These are phyloP conservation scores for Colletes collaris DNA, from an alignment of 2,888 invertebrate species.

Conservation along the genomic window DNA sequence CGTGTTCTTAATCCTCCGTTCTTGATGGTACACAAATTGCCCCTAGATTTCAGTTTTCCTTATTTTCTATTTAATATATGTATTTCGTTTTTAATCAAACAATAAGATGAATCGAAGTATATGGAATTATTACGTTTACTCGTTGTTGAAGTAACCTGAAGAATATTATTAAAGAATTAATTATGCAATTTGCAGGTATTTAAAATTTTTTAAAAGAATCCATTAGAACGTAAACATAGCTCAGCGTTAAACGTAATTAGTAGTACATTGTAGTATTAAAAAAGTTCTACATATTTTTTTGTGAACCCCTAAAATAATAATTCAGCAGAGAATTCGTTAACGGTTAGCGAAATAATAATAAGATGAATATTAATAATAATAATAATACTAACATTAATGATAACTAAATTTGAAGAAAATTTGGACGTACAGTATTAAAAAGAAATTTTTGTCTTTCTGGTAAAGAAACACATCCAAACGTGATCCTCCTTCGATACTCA, in stretches of 20 bases:
- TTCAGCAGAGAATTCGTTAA: neutral
- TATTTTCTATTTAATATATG: neutral
- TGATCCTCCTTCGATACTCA: no score
- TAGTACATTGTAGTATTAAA: neutral
- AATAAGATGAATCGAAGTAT: neutral
- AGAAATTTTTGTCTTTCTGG: no score
- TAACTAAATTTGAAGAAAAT: no score
- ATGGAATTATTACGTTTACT: constrained; percentile 14
- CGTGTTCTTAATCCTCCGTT: constrained; percentile 25
- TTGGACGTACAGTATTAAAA: no score
- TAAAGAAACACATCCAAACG: no score
- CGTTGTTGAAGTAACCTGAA: constrained; percentile 32
- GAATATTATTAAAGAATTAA: no score
- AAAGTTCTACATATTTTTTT: neutral
- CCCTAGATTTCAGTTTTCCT: neutral
- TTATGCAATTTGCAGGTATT: neutral
- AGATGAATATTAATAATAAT: neutral
- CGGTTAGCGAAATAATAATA: neutral
- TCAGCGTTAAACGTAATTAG: neutral
- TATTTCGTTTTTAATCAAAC: neutral
- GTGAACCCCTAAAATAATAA: neutral
- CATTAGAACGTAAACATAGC: neutral
- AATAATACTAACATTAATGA: no score
- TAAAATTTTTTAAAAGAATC: neutral
- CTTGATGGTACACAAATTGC: constrained; percentile 26